Evolutionary conservation across 2,113 vertebrate species (phyloP).

Genomic region (Archocentrus centrarchus): DNA sequence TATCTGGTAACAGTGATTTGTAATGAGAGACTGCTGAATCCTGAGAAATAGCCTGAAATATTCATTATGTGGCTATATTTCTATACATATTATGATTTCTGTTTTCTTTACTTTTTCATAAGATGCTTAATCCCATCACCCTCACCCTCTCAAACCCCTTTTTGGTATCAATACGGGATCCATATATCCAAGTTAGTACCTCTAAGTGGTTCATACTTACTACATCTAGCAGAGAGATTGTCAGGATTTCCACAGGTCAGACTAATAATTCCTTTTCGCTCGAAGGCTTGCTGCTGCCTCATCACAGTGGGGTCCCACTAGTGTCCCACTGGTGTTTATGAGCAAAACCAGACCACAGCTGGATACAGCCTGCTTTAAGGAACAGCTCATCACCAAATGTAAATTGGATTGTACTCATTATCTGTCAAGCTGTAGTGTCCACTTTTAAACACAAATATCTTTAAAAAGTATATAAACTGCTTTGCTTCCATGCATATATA

Average conservation of each 20-base stretch:
- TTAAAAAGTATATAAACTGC: not conserved
- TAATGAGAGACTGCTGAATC: constrained; percentile 2
- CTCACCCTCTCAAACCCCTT: not conserved
- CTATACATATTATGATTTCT: constrained; percentile 27
- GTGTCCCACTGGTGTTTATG: too few relatives aligned
- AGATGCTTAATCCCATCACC: not conserved
- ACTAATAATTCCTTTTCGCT: too few relatives aligned
- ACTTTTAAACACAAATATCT: not conserved
- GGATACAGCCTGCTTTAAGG: not conserved
- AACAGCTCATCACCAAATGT: not conserved
- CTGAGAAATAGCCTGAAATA: constrained; percentile 55
- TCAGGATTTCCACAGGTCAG: too few relatives aligned
- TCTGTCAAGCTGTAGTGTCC: not conserved
- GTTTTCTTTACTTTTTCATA: constrained; percentile 8
- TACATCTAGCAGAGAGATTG: not conserved
- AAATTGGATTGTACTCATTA: not conserved
- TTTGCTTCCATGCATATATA: not conserved
- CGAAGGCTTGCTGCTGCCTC: too few relatives aligned
- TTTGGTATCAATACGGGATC: not conserved
- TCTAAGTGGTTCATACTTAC: fast-evolving
- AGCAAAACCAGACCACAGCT: not conserved
- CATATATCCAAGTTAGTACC: not conserved
- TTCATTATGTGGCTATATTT: constrained; percentile 59
- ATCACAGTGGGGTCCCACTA: too few relatives aligned
- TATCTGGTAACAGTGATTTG: not conserved